Base-by-base conservation (phyloP, 2,888 invertebrate genomes). In the Apamea sordens region DNA sequence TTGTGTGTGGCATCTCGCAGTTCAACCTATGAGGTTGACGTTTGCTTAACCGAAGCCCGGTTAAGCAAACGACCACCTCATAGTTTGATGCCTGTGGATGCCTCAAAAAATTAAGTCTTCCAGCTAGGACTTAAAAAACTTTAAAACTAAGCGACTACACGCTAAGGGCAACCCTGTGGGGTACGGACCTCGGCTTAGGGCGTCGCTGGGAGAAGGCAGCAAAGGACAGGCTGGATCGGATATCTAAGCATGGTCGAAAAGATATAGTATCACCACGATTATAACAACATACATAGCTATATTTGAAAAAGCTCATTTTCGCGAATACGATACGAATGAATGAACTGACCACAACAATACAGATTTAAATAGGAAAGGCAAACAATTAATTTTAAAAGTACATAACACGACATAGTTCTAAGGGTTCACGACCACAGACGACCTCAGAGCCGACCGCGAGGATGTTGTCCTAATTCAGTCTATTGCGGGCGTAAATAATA, bases 371-470 rank as follows among this genome's bases (percentile, higher is more conserved):
- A 63, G n/a, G n/a, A n/a, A 24, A 73, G 32, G 50, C 8, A 28
- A 77, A 59, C 7, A 41, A 59, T 44, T 0, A 32, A 8, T 73
- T 61, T 41, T 53, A n/a, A 10, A 41, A 65, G 41, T 36, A 53
- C 50, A 65, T 24, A 24, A 36, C 13, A 68, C 50, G 76, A 78
- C 72, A 53, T 28, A 44, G 44, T 65, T 73, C 10, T 6, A 70
- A 64, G 59, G 68, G 82, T 82, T 79, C 53, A 79, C 41, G 84
- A 84, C 69, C 72, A 83, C 50, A 53, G 18, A 36, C 50, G 84
- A 84, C 84, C 79, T 64, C 59, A 21, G 53, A 63, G 8, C 71
- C 67, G 65, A 79, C 73, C 50, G 79, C 79, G 4, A 61, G 79
- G 63, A 44, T 73, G 32, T 79, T 70, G 82, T 70, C 59, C 82